Evolutionary conservation across 2,797 vertebrate species (phyloP).

Genomic region (Lepidocolaptes lacrymiger): DNA sequence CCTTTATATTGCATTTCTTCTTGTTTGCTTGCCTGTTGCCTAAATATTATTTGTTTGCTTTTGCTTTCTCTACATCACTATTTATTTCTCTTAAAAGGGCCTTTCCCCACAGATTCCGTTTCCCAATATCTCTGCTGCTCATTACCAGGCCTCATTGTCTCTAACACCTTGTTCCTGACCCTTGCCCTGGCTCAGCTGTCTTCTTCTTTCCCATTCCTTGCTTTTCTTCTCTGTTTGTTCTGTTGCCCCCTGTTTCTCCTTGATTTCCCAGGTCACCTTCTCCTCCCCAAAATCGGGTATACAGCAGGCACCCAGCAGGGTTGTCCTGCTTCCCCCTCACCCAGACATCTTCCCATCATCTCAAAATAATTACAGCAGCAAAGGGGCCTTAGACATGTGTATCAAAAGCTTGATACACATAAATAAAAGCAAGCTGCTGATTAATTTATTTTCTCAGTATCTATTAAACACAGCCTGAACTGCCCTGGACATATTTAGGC

Average conservation of each 20-base stretch:
- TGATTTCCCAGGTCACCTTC: neutral
- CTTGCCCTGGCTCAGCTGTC: neutral
- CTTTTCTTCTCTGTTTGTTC: neutral
- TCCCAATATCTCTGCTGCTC: neutral
- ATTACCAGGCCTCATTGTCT: neutral
- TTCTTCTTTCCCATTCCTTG: neutral
- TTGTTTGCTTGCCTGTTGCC: neutral
- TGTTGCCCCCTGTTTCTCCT: neutral
- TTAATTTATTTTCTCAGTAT: conserved; percentile 50
- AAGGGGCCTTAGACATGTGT: neutral
- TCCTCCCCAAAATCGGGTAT: accelerated
- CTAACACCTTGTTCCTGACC: neutral
- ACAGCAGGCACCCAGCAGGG: neutral
- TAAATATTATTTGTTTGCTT: neutral
- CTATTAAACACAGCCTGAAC: conserved; percentile 49
- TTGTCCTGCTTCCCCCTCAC: neutral
- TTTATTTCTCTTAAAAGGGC: neutral
- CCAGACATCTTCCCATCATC: neutral
- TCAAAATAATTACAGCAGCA: neutral
- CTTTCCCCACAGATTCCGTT: neutral
- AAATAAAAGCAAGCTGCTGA: conserved; percentile 54
- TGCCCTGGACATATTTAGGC: conserved; percentile 18
- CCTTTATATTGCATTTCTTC: neutral
- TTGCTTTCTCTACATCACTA: neutral
- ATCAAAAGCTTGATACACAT: conserved; percentile 11